Conservation (phyloP, 2,888 invertebrate species). For the Mimas tiliae region DNA sequence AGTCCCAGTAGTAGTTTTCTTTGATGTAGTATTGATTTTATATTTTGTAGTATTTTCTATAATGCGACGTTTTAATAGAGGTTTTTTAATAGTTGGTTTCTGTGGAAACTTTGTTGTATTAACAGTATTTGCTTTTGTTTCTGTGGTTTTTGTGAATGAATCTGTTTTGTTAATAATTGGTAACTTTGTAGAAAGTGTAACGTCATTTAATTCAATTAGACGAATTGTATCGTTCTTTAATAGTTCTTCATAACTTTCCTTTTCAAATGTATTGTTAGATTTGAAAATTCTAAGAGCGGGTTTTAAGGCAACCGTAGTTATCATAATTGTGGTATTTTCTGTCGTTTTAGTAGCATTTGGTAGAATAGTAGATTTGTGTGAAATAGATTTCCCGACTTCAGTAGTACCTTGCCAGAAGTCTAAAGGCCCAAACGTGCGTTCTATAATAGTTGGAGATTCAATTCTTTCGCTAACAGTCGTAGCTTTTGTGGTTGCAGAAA, state of each 20-base stretch:
- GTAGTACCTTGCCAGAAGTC: conserved; percentile 21
- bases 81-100: neutral
- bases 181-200: neutral
- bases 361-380: neutral
- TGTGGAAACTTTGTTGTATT: neutral
- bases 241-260: neutral
- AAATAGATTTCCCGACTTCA: neutral
- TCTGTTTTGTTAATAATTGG: neutral
- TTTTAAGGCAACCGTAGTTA: neutral
- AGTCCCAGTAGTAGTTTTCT: neutral
- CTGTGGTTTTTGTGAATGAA: neutral
- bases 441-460: neutral
- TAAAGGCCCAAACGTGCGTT: conserved; percentile 7
- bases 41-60: neutral
- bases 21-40: neutral
- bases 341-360: neutral
- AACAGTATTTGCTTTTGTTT: neutral
- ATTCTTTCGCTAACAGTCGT: neutral
- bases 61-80: neutral
- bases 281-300: neutral
- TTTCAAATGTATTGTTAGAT: conserved; percentile 1
- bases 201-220: neutral
- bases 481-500: neutral
- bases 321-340: neutral
- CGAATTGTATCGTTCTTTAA: neutral